These are phyloP conservation scores for Murina feae DNA, from an alignment of 2,113 vertebrate species.

Conservation along the genomic window DNA sequence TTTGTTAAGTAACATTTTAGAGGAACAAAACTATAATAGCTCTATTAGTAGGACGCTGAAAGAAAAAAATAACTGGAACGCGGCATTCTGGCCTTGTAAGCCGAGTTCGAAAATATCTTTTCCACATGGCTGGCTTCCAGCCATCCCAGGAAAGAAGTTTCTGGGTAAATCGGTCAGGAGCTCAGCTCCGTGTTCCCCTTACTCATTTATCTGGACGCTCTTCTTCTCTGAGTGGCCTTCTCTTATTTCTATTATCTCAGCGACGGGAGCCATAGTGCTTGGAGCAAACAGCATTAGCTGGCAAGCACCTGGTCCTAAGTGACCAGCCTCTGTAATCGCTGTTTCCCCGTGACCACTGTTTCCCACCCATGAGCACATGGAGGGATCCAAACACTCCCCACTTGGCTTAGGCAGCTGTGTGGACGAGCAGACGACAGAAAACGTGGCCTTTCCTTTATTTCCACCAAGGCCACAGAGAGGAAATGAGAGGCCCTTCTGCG, in stretches of 20 bases:
- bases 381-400: background rate
- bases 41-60: slow-evolving; percentile 24
- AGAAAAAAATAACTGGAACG: slow-evolving; percentile 13
- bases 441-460: background rate
- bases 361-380: background rate
- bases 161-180: background rate
- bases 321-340: background rate
- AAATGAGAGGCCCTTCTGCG: background rate
- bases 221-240: slow-evolving; percentile 13
- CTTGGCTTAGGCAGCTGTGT: background rate
- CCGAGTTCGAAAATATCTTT: slow-evolving; percentile 31
- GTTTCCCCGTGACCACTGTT: background rate
- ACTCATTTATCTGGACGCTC: background rate
- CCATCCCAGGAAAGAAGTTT: slow-evolving; percentile 17
- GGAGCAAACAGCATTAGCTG: background rate
- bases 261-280: background rate
- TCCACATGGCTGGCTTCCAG: background rate
- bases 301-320: background rate
- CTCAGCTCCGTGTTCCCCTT: background rate
- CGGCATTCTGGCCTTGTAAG: background rate
- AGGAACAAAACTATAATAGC: slow-evolving; percentile 50
- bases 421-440: background rate
- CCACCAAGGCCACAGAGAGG: background rate
- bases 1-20: slow-evolving; percentile 63
- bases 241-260: background rate